Base-by-base conservation (phyloP, 2,888 invertebrate species). In the Cheilosia urbana region DNA sequence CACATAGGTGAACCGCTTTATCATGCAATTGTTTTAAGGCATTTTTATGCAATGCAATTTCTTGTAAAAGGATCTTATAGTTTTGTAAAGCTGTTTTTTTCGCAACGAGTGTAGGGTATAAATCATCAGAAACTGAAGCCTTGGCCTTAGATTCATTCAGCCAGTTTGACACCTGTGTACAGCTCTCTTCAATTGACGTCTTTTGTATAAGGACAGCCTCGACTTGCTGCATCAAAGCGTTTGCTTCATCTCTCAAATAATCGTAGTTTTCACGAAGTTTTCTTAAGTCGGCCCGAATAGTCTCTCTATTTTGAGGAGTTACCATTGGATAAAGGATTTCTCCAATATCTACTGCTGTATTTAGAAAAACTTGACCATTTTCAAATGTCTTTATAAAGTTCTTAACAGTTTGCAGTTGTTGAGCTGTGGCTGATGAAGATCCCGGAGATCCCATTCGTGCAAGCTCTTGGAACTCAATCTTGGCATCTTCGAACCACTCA, bases 141-240 rank as follows among this genome's bases (percentile, higher is more conserved):
- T 96, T 96, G 62, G 94, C 94, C 90, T 96, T 96, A 0, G 95
- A 95, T 88, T 97, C 97, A 72, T 94, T 94, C 34, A 98, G 94
- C 97, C 98, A 98, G 90, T 96, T 95, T 88, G 96, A 95, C 7
- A 98, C 95, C 93, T 98, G 97, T 58, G 95, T 95, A 88, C 97
- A 96, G 87, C 97, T 97, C 89, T 98, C 98, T 91, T 98, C 98
- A 91, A 98, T 97, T 1, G 98, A 97, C 4, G 97, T 97, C 91
- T 98, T 95, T 89, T 98, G 97, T 90, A 98, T 96, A 84, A 98
- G 94, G 47, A 96, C 96, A 0, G 96, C 96, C 93, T 98, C 98
- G 19, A 98, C 96, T 89, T 96, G 96, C 91, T 98, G 97, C 88
- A 97, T 95, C 1, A 97, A 95, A 17, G 95, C 95, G 90, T 97